Base-by-base conservation (phyloP, 2,797 vertebrate genomes). In the Vespertilio murinus region DNA sequence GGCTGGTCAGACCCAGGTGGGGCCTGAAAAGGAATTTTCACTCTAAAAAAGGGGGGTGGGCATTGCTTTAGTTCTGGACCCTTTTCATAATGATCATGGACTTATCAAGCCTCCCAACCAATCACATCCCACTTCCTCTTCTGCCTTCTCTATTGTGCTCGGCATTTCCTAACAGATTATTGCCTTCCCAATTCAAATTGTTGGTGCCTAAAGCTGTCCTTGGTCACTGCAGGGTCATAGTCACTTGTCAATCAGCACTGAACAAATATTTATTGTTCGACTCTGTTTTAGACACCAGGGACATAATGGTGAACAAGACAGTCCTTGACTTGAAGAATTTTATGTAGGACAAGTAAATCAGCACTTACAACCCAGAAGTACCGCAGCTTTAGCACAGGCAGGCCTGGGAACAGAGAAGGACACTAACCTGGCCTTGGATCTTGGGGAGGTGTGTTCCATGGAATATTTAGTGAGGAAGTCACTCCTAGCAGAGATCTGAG, bases 21-120 rank as follows among this genome's bases (percentile, higher is more conserved):
- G 35, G 35, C 59, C 25, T 5, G 6, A 3, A 2, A 0, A 45
- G 20, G n/a, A 6, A 11, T 33, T 40, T 28, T 1, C 22, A 52
- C n/a, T 35, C 59, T 65, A 33, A n/a, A n/a, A 18, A 65, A 18
- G 18, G 33, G 35, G 35, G 4, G 17, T n/a, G n/a, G n/a, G 2
- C n/a, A n/a, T 71, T 54, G 42, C 8, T 79, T 78, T 82, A 5
- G 38, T 86, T 88, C 73, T 79, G 30, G 45, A 49, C 22, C 23
- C 8, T 69, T 38, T 45, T 45, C 45, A 40, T 30, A 91, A 59
- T 87, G 54, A 65, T 65, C n/a, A 0, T 38, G 30, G 7, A 33
- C 38, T 54, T 40, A 45, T 70, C 23, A 49, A 54, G 64, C 45
- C 30, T 49, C 87, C 18, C 33, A 18, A 30, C 35, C 22, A 69